Evolutionary conservation across 2,113 vertebrate species (phyloP).

Genomic region (Dasyornis broadbenti): DNA sequence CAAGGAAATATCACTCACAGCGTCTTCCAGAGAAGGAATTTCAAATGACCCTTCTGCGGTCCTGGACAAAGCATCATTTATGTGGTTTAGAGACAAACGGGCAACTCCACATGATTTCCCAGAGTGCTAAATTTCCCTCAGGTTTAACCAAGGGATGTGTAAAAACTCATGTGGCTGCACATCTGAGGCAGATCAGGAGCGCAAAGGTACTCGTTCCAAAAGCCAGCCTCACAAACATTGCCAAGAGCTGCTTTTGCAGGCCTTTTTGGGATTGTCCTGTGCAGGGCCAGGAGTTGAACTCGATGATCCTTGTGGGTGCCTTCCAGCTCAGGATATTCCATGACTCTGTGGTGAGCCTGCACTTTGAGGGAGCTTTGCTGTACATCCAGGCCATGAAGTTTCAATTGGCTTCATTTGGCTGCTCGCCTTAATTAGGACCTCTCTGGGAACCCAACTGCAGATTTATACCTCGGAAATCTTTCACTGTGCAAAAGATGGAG

Average conservation of each 20-base stretch:
- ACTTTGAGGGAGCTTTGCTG: background rate
- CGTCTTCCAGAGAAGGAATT: background rate
- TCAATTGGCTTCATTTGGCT: background rate
- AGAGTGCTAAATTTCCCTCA: background rate
- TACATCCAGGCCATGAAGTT: background rate
- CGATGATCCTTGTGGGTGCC: background rate
- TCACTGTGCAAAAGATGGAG: background rate
- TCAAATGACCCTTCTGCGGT: rapidly evolving
- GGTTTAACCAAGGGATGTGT: background rate
- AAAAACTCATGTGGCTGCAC: slow-evolving; percentile 26
- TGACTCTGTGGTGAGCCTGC: rapidly evolving
- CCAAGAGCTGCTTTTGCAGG: background rate
- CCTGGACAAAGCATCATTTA: background rate
- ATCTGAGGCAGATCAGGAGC: background rate
- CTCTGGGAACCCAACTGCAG: background rate
- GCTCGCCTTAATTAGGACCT: background rate
- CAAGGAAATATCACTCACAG: background rate
- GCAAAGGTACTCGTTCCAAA: background rate
- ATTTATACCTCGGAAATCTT: background rate
- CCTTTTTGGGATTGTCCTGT: background rate
- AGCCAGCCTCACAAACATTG: background rate
- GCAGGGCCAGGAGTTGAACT: background rate
- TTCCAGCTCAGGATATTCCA: background rate
- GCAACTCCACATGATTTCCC: background rate
- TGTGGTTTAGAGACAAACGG: background rate